Conservation (phyloP, 2,113 vertebrate species). For the Scomber scombrus region DNA sequence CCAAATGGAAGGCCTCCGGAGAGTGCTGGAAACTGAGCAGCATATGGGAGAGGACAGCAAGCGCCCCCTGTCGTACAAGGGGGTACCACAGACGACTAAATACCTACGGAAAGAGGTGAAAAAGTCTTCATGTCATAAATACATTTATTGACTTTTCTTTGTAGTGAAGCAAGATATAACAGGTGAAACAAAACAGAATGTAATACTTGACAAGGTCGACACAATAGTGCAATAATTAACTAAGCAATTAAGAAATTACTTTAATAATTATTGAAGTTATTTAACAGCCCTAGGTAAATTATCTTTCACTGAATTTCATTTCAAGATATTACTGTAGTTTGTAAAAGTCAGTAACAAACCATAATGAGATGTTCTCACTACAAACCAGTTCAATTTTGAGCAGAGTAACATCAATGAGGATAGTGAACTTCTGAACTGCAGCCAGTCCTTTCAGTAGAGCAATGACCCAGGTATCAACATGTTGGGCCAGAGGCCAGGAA, state of each 20-base stretch:
- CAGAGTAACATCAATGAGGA: slow-evolving; percentile 98
- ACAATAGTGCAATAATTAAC: too few species aligned
- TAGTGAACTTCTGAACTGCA: slow-evolving; percentile 98
- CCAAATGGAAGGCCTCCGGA: slow-evolving; percentile 98
- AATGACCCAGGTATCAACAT: slow-evolving; percentile 97
- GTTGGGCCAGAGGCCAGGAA: slow-evolving; percentile 97
- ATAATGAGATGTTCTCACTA: slow-evolving; percentile 25
- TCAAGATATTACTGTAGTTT: neutral
- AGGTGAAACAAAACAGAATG: neutral
- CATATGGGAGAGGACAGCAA: slow-evolving; percentile 97
- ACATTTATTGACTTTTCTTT: neutral
- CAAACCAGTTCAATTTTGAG: slow-evolving; percentile 97
- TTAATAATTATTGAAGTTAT: neutral
- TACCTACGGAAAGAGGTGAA: slow-evolving; percentile 82
- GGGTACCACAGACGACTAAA: slow-evolving; percentile 98
- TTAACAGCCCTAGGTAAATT: neutral
- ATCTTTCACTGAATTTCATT: neutral
- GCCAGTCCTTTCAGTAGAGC: slow-evolving; percentile 96
- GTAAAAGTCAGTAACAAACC: neutral
- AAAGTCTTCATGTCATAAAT: neutral
- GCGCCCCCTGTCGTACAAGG: slow-evolving; percentile 94
- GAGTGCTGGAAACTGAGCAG: slow-evolving; percentile 99
- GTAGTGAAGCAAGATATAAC: too few species aligned
- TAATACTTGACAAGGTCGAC: neutral
- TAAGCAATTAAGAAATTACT: neutral